Percentiles rank a stretch among this genome's conserved stretches.
phyloP scores from a whole-genome alignment of 2,113 vertebrate genomes.

The Coptodon rendalli region DNA sequence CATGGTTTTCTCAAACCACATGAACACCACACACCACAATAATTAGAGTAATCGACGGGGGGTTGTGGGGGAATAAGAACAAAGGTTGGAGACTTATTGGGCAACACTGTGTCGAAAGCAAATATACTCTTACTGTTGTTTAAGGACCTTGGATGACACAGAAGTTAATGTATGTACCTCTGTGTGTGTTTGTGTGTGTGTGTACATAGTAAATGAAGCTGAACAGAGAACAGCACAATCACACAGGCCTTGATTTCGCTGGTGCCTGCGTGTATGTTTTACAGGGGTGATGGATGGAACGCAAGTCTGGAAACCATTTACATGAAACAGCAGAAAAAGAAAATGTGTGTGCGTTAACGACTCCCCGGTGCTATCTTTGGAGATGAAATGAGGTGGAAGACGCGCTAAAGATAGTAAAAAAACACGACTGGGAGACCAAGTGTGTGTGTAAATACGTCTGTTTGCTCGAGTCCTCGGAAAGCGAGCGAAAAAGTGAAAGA shows the following conservation, averaged over 20 bases:
- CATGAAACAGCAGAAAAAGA: constrained; percentile 45
- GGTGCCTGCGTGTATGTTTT: background rate
- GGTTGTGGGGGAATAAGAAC: background rate
- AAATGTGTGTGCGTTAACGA: constrained; percentile 7
- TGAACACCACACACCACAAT: background rate
- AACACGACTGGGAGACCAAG: background rate
- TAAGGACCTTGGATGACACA: background rate
- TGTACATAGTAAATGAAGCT: constrained; percentile 1
- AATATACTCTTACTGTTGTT: background rate
- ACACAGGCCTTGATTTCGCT: background rate
- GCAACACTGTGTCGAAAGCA: background rate
- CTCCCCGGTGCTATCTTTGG: constrained; percentile 39
- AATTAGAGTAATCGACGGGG: background rate
- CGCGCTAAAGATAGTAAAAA: constrained; percentile 40
- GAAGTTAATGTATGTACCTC: background rate
- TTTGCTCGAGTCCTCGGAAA: background rate
- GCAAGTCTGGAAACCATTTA: constrained; percentile 49
- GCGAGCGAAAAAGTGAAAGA: background rate
- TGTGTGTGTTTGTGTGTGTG: background rate
- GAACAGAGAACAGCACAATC: constrained; percentile 7
- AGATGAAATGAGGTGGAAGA: constrained; percentile 36
- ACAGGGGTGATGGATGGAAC: constrained; percentile 1
- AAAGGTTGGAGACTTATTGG: background rate
- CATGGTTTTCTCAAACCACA: background rate
- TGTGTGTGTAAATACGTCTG: background rate